Percentiles rank a stretch among this genome's conserved stretches.
These are phyloP conservation scores for Scopus umbretta DNA, from an alignment of 2,113 vertebrate species.

Conservation along the genomic window DNA sequence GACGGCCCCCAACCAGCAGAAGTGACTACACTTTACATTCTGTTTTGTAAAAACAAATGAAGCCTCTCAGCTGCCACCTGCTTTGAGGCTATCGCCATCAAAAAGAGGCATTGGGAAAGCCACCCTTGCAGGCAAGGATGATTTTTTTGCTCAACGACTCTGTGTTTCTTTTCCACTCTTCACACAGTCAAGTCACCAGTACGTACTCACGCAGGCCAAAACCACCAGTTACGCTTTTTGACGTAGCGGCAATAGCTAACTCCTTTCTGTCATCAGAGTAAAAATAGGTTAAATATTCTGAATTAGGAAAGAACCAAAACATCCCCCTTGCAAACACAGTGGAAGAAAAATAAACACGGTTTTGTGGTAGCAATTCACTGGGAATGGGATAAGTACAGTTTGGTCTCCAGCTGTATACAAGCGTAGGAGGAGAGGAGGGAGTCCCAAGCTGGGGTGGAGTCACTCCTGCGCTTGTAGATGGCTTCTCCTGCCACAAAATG, in stretches of 20 bases:
- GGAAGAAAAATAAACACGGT: background rate
- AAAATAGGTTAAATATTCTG: background rate
- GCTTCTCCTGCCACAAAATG: background rate
- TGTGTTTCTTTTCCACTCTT: background rate
- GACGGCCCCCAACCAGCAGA: background rate
- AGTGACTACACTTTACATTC: background rate
- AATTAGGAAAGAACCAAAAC: background rate
- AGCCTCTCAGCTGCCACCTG: background rate
- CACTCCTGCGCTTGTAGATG: background rate
- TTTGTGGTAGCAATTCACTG: background rate
- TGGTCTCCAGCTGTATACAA: background rate
- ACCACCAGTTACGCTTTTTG: background rate
- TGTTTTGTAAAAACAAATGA: background rate
- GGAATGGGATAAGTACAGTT: background rate
- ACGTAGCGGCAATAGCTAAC: rapidly evolving
- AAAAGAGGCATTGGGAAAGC: background rate
- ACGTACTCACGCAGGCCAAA: rapidly evolving
- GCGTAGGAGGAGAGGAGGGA: background rate
- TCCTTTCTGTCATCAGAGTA: background rate
- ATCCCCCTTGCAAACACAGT: background rate
- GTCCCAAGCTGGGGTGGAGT: background rate
- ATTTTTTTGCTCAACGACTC: background rate
- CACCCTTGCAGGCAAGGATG: background rate
- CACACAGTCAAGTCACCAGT: background rate
- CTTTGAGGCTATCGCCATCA: background rate